Percentiles rank a stretch among this genome's conserved stretches.
Evolutionary conservation across 2,113 vertebrate species (phyloP).

Genomic region (Pangasianodon gigas): DNA sequence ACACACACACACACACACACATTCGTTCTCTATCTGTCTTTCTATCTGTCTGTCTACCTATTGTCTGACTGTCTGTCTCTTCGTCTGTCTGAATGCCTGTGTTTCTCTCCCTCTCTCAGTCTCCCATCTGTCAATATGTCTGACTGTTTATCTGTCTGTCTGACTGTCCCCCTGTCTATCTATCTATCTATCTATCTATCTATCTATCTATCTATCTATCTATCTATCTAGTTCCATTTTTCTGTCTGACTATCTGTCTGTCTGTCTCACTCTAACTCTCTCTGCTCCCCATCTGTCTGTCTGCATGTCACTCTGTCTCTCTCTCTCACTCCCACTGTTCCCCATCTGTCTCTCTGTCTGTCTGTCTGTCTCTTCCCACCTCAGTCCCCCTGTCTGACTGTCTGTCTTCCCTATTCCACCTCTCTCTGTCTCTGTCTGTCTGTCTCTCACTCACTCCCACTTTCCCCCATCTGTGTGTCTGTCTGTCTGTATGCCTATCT

Average conservation of each 20-base stretch:
- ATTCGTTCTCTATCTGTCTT: not conserved
- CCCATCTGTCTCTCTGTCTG: too few relatives aligned
- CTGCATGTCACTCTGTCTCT: too few relatives aligned
- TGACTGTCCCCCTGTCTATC: too few relatives aligned
- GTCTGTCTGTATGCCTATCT: not conserved
- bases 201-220: too few relatives aligned
- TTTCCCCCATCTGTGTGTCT: slow-evolving; percentile 14
- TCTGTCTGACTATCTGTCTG: not conserved
- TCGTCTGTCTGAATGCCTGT: not conserved
- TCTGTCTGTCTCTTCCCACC: not conserved
- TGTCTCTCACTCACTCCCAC: too few relatives aligned
- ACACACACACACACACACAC: not conserved
- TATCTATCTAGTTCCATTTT: not conserved
- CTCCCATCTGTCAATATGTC: not conserved
- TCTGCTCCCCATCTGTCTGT: too few relatives aligned
- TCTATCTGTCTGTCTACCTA: not conserved
- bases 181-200: too few relatives aligned
- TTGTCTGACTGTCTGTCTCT: not conserved
- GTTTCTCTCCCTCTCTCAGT: not conserved
- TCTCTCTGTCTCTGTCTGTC: not conserved
- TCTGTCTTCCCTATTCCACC: not conserved
- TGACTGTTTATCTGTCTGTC: not conserved
- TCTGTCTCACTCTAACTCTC: not conserved
- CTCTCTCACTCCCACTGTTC: too few relatives aligned
- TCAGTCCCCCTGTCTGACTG: too few relatives aligned